Evolutionary conservation across 2,888 invertebrate genomes (phyloP).

Genomic region (Hymenopus coronatus): DNA sequence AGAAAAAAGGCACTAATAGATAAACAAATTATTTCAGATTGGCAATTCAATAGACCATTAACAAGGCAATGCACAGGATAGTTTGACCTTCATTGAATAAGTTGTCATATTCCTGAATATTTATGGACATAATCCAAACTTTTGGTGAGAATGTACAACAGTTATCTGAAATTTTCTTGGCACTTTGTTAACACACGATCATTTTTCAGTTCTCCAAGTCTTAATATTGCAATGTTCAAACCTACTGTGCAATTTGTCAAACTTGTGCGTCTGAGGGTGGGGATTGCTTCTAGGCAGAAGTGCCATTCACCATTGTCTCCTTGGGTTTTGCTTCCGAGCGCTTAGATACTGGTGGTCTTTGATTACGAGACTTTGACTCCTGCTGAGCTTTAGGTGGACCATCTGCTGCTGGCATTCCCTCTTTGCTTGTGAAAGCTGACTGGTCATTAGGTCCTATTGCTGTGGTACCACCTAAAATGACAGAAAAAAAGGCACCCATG

Average conservation of each 20-base stretch:
- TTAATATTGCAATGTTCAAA: not conserved
- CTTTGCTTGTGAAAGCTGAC: conserved; percentile 43
- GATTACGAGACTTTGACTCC: conserved; percentile 44
- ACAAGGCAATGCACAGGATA: not conserved
- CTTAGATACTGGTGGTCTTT: conserved; percentile 36
- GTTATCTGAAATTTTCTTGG: conserved; percentile 7
- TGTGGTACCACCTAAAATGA: conserved; percentile 35
- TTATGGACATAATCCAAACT: not conserved
- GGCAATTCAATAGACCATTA: not conserved
- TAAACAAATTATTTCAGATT: not conserved
- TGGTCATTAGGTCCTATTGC: conserved; percentile 42
- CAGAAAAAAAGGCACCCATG: not conserved
- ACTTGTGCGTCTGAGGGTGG: conserved; percentile 22
- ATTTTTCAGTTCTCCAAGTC: conserved; percentile 1
- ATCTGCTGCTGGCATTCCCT: conserved; percentile 42
- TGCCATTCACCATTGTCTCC: conserved; percentile 66
- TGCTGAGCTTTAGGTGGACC: conserved; percentile 44
- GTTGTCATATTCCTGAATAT: not conserved
- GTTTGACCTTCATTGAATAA: not conserved
- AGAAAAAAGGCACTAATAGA: no score
- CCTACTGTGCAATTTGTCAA: conserved; percentile 27
- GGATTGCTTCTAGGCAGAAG: conserved; percentile 47
- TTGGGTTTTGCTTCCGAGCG: conserved; percentile 55
- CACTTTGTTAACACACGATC: conserved; percentile 10
- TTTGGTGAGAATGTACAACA: not conserved